Evolutionary conservation across 2,797 vertebrate genomes (phyloP), one percentile per base, ranked within the genome.

Genomic region (Rhabdomys pumilio): DNA sequence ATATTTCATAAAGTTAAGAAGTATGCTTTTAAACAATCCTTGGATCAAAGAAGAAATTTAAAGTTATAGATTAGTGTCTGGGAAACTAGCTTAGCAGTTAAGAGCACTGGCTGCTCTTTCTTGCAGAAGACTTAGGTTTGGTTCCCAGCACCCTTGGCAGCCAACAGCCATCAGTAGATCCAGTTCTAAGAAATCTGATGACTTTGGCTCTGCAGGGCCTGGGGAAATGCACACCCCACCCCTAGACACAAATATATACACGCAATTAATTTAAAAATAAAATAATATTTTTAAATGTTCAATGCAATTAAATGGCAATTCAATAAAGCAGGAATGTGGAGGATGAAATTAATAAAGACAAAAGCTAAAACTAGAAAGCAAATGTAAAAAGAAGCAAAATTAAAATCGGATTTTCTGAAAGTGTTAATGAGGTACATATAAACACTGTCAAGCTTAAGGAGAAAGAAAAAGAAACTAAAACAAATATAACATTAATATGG

Each of bases 271-370:
- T 69, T 50, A 53, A 67, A 20, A 69, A n/a, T 69, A 53, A 69
- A n/a, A 53, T n/a, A 38, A 84, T 29, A 47, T 34, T 53, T 83
- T n/a, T 17, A 53, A n/a, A 53, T 53, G 63, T 24, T 2, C 1
- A 53, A 53, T 53, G 12, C 3, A 89, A 59, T 73, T 38, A 47
- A 57, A 94, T 69, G 89, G 17, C 79, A 90, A 29, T 29, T 72
- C n/a, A 79, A 65, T 82, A 34, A 89, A 83, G 84, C 13, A 65
- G 41, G 50, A 82, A 79, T 75, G 11, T 89, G 8, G 31, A 82
- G 55, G 17, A 94, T 17, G 34, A 34, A 92, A 93, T 89, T 85
- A 81, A 87, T 92, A 75, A 90, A 83, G 47, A 67, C 69, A 77
- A 94, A 87, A 79, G 9, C 22, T 50, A 89, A 87, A 94, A 81